Evolutionary conservation across 2,113 vertebrate species (phyloP).

Genomic region (Columba janthina): DNA sequence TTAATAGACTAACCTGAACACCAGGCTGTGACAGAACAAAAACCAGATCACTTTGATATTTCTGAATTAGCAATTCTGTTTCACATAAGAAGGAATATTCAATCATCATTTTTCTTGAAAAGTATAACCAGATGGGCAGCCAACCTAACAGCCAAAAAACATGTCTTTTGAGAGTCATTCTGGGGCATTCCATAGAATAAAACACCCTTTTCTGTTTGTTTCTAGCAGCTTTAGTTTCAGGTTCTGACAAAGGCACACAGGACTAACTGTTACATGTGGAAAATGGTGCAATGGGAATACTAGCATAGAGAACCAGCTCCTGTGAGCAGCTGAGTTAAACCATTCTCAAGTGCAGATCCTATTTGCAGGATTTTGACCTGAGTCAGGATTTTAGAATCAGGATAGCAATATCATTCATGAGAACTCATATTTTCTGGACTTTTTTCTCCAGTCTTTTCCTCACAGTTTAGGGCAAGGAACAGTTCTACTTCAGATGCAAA

Average conservation of each 20-base stretch:
- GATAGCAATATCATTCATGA: background rate
- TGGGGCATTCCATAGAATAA: slow-evolving; percentile 41
- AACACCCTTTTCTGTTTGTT: slow-evolving; percentile 42
- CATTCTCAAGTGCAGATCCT: background rate
- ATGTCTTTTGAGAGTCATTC: slow-evolving; percentile 52
- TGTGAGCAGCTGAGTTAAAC: slow-evolving; percentile 29
- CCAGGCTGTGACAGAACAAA: slow-evolving; percentile 68
- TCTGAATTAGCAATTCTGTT: slow-evolving; percentile 71
- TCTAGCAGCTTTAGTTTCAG: slow-evolving; percentile 44
- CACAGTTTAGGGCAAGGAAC: background rate
- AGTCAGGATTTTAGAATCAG: background rate
- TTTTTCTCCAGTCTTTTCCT: background rate
- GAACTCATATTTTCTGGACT: background rate
- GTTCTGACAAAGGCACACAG: slow-evolving; percentile 25
- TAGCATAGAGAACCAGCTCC: background rate
- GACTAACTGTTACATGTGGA: background rate
- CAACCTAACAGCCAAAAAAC: slow-evolving; percentile 55
- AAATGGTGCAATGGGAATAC: slow-evolving; percentile 27
- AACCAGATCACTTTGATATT: slow-evolving; percentile 68
- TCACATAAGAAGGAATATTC: slow-evolving; percentile 62
- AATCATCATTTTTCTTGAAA: slow-evolving; percentile 62
- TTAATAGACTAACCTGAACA: slow-evolving; percentile 65
- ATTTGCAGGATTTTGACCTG: background rate
- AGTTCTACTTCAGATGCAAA: background rate
- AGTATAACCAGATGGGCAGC: slow-evolving; percentile 69